Evolutionary conservation across 2,797 vertebrate genomes (phyloP).

Genomic region (Bradypodion ventrale): DNA sequence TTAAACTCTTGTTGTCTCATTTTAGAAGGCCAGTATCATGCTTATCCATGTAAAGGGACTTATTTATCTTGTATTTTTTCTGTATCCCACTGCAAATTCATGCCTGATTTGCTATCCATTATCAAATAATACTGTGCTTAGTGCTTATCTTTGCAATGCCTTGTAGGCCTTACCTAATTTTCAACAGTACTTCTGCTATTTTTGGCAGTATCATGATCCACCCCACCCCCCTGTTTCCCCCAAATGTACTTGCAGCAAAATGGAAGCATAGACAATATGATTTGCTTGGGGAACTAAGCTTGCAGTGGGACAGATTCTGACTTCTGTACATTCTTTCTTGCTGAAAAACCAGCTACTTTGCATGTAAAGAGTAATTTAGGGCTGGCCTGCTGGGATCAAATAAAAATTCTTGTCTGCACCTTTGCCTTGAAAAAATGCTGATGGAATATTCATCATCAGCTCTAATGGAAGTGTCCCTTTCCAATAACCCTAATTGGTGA

Average conservation of each 20-base stretch:
- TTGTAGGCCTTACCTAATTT: constrained; percentile 28
- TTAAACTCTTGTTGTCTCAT: constrained; percentile 10
- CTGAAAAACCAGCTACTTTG: constrained; percentile 13
- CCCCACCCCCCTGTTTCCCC: too few species aligned
- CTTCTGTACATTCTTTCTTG: neutral
- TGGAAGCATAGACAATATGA: constrained; percentile 29
- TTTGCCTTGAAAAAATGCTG: constrained; percentile 32
- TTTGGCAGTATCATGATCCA: constrained; percentile 13
- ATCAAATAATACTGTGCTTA: constrained; percentile 32
- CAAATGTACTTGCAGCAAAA: neutral
- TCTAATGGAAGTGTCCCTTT: constrained; percentile 13
- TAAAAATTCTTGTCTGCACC: constrained; percentile 12
- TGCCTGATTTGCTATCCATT: constrained; percentile 17
- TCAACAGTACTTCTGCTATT: constrained; percentile 20
- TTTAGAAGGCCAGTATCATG: neutral
- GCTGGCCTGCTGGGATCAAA: constrained; percentile 16
- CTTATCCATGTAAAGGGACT: constrained; percentile 3
- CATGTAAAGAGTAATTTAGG: neutral
- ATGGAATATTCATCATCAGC: constrained; percentile 12
- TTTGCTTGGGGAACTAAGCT: neutral
- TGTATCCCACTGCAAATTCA: constrained; percentile 23
- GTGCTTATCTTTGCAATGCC: constrained; percentile 25
- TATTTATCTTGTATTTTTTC: neutral
- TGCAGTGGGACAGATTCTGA: constrained; percentile 10
- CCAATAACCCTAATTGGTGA: constrained; percentile 18